phyloP scores from a whole-genome alignment of 2,797 vertebrate genomes.

The Anguilla anguilla region DNA sequence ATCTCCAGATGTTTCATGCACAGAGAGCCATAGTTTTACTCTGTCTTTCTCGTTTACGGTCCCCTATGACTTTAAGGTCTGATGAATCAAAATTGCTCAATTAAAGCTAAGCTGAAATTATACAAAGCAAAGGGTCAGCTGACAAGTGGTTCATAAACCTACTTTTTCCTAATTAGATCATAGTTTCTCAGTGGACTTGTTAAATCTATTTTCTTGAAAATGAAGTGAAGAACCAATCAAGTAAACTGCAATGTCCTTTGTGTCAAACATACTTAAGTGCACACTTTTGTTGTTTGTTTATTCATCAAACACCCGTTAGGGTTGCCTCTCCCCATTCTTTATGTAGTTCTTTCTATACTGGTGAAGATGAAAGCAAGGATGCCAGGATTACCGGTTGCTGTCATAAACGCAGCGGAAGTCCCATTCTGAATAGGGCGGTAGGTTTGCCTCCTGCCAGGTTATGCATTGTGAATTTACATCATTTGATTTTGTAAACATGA shows the following conservation, averaged over 20 bases:
- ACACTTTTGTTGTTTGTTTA: not conserved
- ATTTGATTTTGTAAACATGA: no score
- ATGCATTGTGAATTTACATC: not conserved
- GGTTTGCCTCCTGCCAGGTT: no score
- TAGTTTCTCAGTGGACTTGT: not conserved
- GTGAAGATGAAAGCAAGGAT: not conserved
- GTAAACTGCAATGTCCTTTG: not conserved
- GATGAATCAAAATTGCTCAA: not conserved
- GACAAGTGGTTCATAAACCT: slow-evolving; percentile 10
- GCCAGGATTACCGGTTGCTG: not conserved
- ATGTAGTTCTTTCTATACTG: not conserved
- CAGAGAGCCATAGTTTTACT: slow-evolving; percentile 6
- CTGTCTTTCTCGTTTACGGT: slow-evolving; percentile 5
- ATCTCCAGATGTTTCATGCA: slow-evolving; percentile 65
- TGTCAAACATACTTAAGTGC: not conserved
- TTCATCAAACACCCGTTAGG: not conserved
- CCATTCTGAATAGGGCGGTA: not conserved
- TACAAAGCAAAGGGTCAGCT: not conserved
- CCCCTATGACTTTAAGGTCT: slow-evolving; percentile 12
- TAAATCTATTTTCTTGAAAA: not conserved
- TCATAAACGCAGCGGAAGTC: not conserved
- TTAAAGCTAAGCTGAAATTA: slow-evolving; percentile 41
- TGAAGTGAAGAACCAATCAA: not conserved
- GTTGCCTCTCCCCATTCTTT: not conserved
- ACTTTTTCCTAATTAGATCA: slow-evolving; percentile 2